Base-by-base conservation (phyloP, 2,797 vertebrate genomes). In the Agapornis canus region DNA sequence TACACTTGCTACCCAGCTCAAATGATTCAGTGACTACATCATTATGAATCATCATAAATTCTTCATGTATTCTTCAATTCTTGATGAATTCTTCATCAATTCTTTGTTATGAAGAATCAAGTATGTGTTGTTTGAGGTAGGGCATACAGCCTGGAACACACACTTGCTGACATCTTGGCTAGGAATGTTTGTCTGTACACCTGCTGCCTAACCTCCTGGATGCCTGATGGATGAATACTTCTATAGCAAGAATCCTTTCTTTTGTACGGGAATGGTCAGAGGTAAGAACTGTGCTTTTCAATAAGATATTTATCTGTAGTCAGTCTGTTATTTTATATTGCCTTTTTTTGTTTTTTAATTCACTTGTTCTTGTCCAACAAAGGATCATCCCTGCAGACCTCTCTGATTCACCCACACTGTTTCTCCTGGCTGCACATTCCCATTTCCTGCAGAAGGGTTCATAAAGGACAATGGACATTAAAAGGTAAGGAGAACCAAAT, bases 241-340 rank as follows among this genome's bases (percentile, higher is more conserved):
- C 32, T 26, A 5, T 4, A 61, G 59, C 43, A 75, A 87, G 64
- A 59, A 83, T 26, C 11, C 32, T 26, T 76, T 47, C 31, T 25
- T 61, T 84, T 65, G 31, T 35, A 65, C n/a, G 5, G 32, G 43
- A 57, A 15, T 26, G 25, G 10, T 45, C 31, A 78, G 17, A 91
- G 90, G 93, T 95, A 87, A 92, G 94, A 88, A 65, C 47, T 59
- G 47, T 54, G 11, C 35, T 75, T 65, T 75, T 60, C 40, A 47
- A 16, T 13, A 19, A 3, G 27, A 32, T 22, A 29, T 16, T 54
- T 39, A 59, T 66, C n/a, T 71, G 29, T 35, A 39, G 17, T 15
- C 56, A 69, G 40, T 82, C 10, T 42, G 31, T 40, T 78, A 76
- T 32, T 83, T 51, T 49, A 25, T 59, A 52, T 23, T 87, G 39